Evolutionary conservation across 2,888 invertebrate genomes (phyloP).

Genomic region (Marasmarcha lunaedactyla): DNA sequence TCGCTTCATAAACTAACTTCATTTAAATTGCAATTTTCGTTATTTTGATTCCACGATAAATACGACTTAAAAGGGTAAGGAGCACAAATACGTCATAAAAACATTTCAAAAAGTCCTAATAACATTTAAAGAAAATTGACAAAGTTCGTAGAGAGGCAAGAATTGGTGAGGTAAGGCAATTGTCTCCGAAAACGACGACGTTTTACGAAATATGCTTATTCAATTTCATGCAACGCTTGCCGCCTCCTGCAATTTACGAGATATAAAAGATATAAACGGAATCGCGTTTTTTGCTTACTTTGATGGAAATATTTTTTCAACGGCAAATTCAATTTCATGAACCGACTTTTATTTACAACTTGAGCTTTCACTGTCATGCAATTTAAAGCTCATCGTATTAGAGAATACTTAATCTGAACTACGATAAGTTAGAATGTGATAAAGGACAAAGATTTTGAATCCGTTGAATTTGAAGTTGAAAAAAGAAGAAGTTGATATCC

Average conservation of each 20-base stretch:
- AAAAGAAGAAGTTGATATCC: no score
- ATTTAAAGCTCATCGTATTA: background rate
- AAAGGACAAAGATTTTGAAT: no score
- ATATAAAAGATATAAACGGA: slow-evolving; percentile 71
- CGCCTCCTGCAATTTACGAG: slow-evolving; percentile 71
- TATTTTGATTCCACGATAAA: background rate
- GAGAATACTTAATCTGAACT: background rate
- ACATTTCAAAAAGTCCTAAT: slow-evolving; percentile 47
- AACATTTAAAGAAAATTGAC: slow-evolving; percentile 66
- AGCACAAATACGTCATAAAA: slow-evolving; percentile 31
- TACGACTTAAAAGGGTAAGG: background rate
- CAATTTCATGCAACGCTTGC: slow-evolving; percentile 72
- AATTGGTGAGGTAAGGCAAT: slow-evolving; percentile 72
- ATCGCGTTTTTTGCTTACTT: slow-evolving; percentile 71
- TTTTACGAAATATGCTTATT: slow-evolving; percentile 72
- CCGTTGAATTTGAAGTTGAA: background rate
- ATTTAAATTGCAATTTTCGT: background rate
- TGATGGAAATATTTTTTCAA: slow-evolving; percentile 66
- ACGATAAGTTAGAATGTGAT: background rate
- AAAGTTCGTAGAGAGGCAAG: slow-evolving; percentile 65
- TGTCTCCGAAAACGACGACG: slow-evolving; percentile 69
- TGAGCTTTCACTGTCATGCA: slow-evolving; percentile 30
- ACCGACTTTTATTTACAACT: slow-evolving; percentile 56
- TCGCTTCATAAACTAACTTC: slow-evolving; percentile 15
- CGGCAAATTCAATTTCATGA: slow-evolving; percentile 64